Conservation (phyloP, 1,140 invertebrate species). For the Drosophila equinoxialis region DNA sequence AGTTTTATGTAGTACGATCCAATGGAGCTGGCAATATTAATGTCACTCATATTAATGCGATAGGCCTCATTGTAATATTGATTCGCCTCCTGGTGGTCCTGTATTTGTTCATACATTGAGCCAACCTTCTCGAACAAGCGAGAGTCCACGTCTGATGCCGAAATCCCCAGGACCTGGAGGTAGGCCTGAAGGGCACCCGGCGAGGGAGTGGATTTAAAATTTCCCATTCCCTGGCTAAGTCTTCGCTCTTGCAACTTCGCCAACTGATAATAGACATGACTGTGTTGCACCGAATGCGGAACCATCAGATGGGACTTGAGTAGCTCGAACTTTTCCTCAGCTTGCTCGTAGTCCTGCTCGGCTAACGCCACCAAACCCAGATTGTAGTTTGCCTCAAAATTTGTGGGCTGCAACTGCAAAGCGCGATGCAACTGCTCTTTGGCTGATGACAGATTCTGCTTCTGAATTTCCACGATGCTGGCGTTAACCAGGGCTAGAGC, state of each 20-base stretch:
- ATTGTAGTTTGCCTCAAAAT: conserved; percentile 96
- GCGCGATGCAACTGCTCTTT: conserved; percentile 91
- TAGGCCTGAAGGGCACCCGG: conserved; percentile 93
- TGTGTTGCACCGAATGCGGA: conserved; percentile 84
- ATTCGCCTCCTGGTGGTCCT: conserved; percentile 96
- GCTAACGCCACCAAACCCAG: conserved; percentile 90
- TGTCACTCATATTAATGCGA: conserved; percentile 94
- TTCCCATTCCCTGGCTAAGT: conserved; percentile 35
- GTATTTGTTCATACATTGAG: conserved; percentile 92
- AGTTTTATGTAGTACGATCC: conserved; percentile 96
- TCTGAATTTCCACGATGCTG: conserved; percentile 91
- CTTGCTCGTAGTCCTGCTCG: conserved; percentile 86
- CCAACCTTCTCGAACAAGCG: conserved; percentile 92
- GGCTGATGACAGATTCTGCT: conserved; percentile 89
- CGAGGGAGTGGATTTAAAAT: conserved; percentile 84
- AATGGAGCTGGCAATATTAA: conserved; percentile 95
- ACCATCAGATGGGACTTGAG: conserved; percentile 83
- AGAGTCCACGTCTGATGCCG: conserved; percentile 90
- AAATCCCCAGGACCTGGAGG: conserved; percentile 90
- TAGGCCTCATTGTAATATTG: conserved; percentile 96
- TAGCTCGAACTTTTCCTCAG: conserved; percentile 89
- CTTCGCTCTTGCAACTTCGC: conserved; percentile 89
- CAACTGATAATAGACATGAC: conserved; percentile 94
- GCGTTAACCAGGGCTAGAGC: conserved; percentile 94
- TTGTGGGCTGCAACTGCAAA: conserved; percentile 91